Base-by-base conservation (phyloP, 2,888 invertebrate genomes). In the Amphipoea lucens region DNA sequence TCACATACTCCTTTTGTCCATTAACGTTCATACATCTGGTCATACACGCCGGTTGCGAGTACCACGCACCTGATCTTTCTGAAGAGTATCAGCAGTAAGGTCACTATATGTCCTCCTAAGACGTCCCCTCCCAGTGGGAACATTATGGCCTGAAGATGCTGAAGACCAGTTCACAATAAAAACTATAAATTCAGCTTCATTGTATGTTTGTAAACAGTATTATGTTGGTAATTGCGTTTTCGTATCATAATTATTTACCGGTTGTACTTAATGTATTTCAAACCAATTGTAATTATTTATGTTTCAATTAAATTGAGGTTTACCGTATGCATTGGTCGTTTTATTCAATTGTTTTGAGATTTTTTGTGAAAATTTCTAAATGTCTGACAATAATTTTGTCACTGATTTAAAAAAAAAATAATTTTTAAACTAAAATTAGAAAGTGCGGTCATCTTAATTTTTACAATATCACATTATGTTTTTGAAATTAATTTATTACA, bases 281-380 rank as follows among this genome's bases (percentile, higher is more conserved):
- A 82, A 88, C 78, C 76, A 84, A 85, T 86, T 88, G 86, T 89
- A 86, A 88, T 84, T 86, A 87, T 89, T 91, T 90, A 86, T 90
- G 87, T 89, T 87, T 87, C 87, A 87, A 89, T 89, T 89, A 91
- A 89, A 87, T 87, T 88, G 91, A 88, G 87, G 88, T 90, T 91
- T 90, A 91, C 90, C 89, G 87, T 86, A 60, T 45, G 42, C 51
- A 79, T 78, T 82, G 74, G 69, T 84, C 79, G 81, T 86, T 82
- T 84, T 76, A 83, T 82, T 83, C 7, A 17, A 54, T 68, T 68
- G 4, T 36, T 36, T 78, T 60, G 11, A 63, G n/a, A n/a, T 60
- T 60, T 60, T 60, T 23, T 57, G 23, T 9, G 9, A 23, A 23
- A 23, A 23, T 57, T 57, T 57, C 1, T 54, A 54, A 54, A 57